phyloP scores from a whole-genome alignment of 2,888 invertebrate species.

The Rambutsinella grinnellia region DNA sequence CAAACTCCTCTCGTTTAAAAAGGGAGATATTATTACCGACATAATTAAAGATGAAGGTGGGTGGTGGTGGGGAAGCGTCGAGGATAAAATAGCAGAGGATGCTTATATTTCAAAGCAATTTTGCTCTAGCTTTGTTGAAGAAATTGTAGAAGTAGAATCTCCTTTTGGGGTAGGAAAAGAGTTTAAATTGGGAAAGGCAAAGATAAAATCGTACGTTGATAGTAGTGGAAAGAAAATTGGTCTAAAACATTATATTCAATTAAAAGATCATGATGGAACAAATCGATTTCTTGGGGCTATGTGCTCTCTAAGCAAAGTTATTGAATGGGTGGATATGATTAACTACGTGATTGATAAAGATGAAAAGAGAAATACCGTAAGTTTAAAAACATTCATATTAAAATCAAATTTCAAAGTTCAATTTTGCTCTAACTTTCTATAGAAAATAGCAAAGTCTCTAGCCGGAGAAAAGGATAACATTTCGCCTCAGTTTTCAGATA shows the following conservation, averaged over 20 bases:
- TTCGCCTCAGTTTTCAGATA: conserved; percentile 18
- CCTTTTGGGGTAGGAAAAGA: conserved; percentile 7
- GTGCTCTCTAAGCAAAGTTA: conserved; percentile 20
- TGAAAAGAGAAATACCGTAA: not conserved
- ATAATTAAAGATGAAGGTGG: conserved; percentile 14
- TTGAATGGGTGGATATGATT: conserved; percentile 37
- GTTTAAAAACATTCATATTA: no score
- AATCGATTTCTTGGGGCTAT: conserved; percentile 22
- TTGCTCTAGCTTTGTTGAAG: conserved; percentile 22
- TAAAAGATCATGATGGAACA: conserved; percentile 20
- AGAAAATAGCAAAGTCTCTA: conserved; percentile 5
- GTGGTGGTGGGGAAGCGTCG: conserved; percentile 29
- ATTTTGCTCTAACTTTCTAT: not conserved
- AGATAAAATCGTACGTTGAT: conserved; percentile 15
- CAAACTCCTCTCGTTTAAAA: conserved; percentile 3
- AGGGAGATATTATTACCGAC: conserved; percentile 24
- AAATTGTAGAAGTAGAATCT: conserved; percentile 22
- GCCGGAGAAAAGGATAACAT: conserved; percentile 18
- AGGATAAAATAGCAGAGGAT: not conserved
- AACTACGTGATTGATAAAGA: conserved; percentile 13
- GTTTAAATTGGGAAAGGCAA: not conserved
- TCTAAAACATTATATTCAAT: conserved; percentile 13
- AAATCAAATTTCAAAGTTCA: no score
- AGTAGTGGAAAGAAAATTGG: conserved; percentile 4
- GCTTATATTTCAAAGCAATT: conserved; percentile 13